Percentiles rank a stretch among this genome's conserved stretches.
phyloP scores from a whole-genome alignment of 2,888 invertebrate genomes.

The Agapostemon virescens region DNA sequence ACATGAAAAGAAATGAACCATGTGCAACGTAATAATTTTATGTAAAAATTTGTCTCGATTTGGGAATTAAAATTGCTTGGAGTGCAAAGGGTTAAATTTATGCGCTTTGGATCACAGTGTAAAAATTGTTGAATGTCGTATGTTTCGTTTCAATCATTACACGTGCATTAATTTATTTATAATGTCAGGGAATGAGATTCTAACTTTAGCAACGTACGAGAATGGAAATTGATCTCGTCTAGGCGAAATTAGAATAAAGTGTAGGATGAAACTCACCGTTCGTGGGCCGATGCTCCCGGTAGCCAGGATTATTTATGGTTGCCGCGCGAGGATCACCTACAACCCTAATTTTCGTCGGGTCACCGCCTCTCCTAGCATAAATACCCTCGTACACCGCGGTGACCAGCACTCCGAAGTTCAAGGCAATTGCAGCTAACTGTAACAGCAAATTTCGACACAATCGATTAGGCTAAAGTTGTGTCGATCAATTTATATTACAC shows the following conservation, averaged over 20 bases:
- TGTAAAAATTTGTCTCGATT: too few relatives aligned
- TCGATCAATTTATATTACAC: background rate
- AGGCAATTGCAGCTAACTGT: conserved; percentile 89
- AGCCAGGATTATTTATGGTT: conserved; percentile 93
- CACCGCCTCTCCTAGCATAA: conserved; percentile 90
- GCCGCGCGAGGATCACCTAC: conserved; percentile 84
- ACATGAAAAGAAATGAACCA: too few relatives aligned
- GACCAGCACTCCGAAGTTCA: conserved; percentile 89
- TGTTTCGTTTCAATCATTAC: background rate
- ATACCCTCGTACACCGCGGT: conserved; percentile 91
- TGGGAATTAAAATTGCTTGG: too few relatives aligned
- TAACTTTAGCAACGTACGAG: background rate
- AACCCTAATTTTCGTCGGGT: conserved; percentile 86
- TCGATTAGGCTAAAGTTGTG: background rate
- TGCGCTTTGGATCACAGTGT: background rate
- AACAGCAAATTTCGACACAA: conserved; percentile 64
- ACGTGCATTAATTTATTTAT: background rate
- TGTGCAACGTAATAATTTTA: too few relatives aligned
- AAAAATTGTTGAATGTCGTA: background rate
- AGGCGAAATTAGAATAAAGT: background rate
- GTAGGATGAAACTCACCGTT: conserved; percentile 71
- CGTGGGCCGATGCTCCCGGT: conserved; percentile 84
- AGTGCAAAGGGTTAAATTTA: too few relatives aligned
- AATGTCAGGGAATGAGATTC: background rate
- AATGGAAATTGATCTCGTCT: background rate